These are phyloP conservation scores for Pachliopta kotzebuea DNA, from an alignment of 2,888 invertebrate species.

Conservation along the genomic window DNA sequence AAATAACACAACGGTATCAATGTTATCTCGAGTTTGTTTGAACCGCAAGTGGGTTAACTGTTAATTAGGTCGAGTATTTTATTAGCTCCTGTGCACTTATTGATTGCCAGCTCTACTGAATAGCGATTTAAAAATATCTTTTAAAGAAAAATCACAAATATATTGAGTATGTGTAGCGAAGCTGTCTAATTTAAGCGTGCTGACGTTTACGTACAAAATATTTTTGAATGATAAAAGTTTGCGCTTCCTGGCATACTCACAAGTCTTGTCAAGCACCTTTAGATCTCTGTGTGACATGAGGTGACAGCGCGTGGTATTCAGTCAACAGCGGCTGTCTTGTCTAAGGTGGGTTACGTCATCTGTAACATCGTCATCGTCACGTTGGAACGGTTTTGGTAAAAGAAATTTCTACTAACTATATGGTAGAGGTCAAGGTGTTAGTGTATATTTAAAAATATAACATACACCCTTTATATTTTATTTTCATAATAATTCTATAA, in stretches of 20 bases:
- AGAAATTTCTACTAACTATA: constrained; percentile 50
- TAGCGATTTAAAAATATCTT: constrained; percentile 28
- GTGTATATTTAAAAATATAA: constrained; percentile 18
- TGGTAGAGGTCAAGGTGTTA: constrained; percentile 64
- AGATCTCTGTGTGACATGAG: constrained; percentile 44
- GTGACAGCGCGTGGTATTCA: constrained; percentile 39
- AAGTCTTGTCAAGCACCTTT: constrained; percentile 34
- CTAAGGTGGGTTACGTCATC: constrained; percentile 48
- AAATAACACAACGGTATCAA: constrained; percentile 60
- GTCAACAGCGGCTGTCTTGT: constrained; percentile 31
- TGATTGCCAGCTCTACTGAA: constrained; percentile 38
- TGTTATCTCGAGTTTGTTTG: constrained; percentile 59
- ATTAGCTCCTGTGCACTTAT: constrained; percentile 45
- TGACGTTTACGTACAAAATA: constrained; percentile 34
- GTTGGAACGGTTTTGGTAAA: constrained; percentile 55
- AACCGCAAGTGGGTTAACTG: constrained; percentile 63
- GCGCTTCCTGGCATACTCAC: constrained; percentile 39
- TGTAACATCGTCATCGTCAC: constrained; percentile 55
- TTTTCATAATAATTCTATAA: background rate
- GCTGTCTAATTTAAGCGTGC: constrained; percentile 34
- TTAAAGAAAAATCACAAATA: constrained; percentile 11
- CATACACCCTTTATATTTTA: background rate
- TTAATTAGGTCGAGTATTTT: constrained; percentile 65
- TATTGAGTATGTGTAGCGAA: constrained; percentile 31
- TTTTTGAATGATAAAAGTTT: constrained; percentile 34